Evolutionary conservation across 1,140 invertebrate species (phyloP).

Genomic region (Gonioctena quinquepunctata): DNA sequence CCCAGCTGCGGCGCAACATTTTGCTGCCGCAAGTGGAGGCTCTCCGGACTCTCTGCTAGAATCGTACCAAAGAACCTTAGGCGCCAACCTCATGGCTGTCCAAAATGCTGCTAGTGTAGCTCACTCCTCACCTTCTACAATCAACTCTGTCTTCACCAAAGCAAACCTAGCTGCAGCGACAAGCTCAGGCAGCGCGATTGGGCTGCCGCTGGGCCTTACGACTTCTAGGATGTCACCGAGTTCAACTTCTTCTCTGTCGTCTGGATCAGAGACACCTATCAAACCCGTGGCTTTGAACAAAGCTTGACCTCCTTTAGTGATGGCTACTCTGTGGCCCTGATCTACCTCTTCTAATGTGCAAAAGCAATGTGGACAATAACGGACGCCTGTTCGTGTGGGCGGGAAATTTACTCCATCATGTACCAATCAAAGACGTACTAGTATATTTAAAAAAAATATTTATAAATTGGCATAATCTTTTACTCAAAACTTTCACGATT

Average conservation of each 20-base stretch:
- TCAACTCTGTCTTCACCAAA: conserved; percentile 36
- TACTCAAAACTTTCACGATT: too few species aligned
- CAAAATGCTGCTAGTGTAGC: conserved; percentile 30
- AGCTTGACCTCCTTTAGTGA: conserved; percentile 47
- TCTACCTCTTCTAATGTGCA: conserved; percentile 48
- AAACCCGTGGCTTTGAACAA: conserved; percentile 55
- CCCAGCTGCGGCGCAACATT: conserved; percentile 55
- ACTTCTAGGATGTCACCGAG: conserved; percentile 48
- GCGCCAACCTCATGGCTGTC: conserved; percentile 56
- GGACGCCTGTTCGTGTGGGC: conserved; percentile 37
- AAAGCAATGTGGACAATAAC: conserved; percentile 54
- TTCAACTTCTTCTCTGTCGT: conserved; percentile 42
- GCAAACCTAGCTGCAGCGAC: conserved; percentile 39
- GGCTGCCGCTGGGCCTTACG: conserved; percentile 45
- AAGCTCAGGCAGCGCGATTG: conserved; percentile 17
- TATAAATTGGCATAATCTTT: too few species aligned
- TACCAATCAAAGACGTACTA: too few species aligned
- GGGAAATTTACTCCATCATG: too few species aligned
- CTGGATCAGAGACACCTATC: conserved; percentile 51
- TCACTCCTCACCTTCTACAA: conserved; percentile 16
- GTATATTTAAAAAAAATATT: too few species aligned
- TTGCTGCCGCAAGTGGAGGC: conserved; percentile 59
- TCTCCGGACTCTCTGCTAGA: conserved; percentile 66
- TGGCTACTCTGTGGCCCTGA: conserved; percentile 41
- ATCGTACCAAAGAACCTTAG: conserved; percentile 65